Evolutionary conservation across 2,797 vertebrate genomes (phyloP).

Genomic region (Notamacropus eugenii): DNA sequence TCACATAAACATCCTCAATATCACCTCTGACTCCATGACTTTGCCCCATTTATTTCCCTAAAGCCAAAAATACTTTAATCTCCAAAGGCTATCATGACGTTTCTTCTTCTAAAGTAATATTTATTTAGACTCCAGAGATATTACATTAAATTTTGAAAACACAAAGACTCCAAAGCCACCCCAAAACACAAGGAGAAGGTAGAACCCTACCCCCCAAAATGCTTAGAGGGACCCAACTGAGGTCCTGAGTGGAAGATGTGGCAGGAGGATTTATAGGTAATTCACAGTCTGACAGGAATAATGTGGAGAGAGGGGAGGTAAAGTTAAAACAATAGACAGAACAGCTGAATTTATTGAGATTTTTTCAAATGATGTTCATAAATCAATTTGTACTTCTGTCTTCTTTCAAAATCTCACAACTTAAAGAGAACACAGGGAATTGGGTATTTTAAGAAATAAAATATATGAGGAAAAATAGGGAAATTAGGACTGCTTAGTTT

Average conservation of each 20-base stretch:
- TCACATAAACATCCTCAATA: too few relatives aligned
- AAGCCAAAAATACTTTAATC: background rate
- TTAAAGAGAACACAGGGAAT: background rate
- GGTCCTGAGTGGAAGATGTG: background rate
- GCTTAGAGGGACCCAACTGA: background rate
- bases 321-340: background rate
- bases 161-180: background rate
- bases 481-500: background rate
- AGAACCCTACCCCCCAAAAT: background rate
- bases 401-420: background rate
- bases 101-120: background rate
- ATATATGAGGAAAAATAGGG: background rate
- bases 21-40: background rate
- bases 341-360: background rate
- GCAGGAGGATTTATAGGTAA: background rate
- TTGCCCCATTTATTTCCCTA: background rate
- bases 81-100: background rate
- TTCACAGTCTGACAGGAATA: background rate
- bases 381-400: background rate
- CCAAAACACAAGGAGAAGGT: background rate
- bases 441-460: conserved; percentile 12
- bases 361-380: background rate
- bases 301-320: background rate
- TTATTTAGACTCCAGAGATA: background rate
- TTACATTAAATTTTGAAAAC: background rate